Conservation (phyloP, 2,888 invertebrate genomes). For the Drosophila infuscata region DNA sequence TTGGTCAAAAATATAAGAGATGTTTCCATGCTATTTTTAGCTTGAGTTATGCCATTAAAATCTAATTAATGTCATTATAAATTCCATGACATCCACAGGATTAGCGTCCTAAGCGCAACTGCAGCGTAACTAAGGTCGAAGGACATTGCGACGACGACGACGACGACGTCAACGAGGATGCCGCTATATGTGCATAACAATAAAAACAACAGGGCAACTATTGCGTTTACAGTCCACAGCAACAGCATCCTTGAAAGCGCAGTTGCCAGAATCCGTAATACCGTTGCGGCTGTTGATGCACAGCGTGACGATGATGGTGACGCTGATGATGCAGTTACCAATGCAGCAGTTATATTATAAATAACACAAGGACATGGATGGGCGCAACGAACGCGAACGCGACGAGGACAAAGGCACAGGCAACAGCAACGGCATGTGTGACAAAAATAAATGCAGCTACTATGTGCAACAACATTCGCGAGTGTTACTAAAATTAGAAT, state of each 20-base stretch:
- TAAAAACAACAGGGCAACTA: slow-evolving; percentile 1
- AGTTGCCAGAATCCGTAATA: slow-evolving; percentile 32
- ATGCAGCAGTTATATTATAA: slow-evolving; percentile 60
- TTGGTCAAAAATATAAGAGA: slow-evolving; percentile 18
- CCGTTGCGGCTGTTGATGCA: slow-evolving; percentile 35
- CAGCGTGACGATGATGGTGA: slow-evolving; percentile 29
- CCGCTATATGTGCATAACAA: slow-evolving; percentile 34
- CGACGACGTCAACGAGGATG: slow-evolving; percentile 32
- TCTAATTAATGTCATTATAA: slow-evolving; percentile 54
- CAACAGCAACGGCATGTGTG: slow-evolving; percentile 35
- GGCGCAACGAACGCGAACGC: slow-evolving; percentile 66
- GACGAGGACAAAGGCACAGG: slow-evolving; percentile 53
- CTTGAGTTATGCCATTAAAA: slow-evolving; percentile 32
- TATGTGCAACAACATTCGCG: slow-evolving; percentile 25
- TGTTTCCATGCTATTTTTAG: slow-evolving; percentile 48
- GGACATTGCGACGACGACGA: slow-evolving; percentile 50
- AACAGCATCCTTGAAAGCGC: slow-evolving; percentile 52
- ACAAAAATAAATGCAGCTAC: slow-evolving; percentile 48
- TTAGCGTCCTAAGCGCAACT: slow-evolving; percentile 20
- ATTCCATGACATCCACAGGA: slow-evolving; percentile 29
- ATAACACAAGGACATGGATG: slow-evolving; percentile 78
- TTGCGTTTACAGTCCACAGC: slow-evolving; percentile 35
- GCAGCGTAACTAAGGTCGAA: slow-evolving; percentile 54
- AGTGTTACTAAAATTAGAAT: slow-evolving; percentile 60
- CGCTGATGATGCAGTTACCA: slow-evolving; percentile 51